These are phyloP conservation scores for Ridgeia piscesae DNA, from an alignment of 1,140 invertebrate genomes.

Conservation along the genomic window DNA sequence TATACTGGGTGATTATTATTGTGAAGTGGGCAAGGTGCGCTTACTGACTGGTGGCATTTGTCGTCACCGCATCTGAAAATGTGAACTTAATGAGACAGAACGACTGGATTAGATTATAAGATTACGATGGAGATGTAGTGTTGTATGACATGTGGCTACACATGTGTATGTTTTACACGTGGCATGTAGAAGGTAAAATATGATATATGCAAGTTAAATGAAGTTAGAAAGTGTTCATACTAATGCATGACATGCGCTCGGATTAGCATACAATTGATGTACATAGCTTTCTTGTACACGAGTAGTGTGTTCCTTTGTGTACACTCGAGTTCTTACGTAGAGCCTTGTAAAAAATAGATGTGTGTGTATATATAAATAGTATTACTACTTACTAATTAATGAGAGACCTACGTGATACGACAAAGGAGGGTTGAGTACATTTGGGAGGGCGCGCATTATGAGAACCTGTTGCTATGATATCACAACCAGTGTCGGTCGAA, in stretches of 20 bases:
- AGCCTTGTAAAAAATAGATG: background rate
- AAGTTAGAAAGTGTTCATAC: background rate
- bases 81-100: background rate
- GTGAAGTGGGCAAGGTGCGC: too few species aligned
- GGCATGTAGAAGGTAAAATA: background rate
- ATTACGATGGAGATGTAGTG: background rate
- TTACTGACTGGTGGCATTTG: background rate
- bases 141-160: background rate
- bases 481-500: background rate
- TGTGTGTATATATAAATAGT: background rate
- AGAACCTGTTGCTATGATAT: background rate
- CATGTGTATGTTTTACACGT: background rate
- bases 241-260: background rate
- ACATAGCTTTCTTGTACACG: background rate
- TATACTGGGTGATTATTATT: too few species aligned
- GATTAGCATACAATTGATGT: slow-evolving; percentile 1
- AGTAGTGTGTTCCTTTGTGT: background rate
- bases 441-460: background rate
- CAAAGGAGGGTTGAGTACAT: background rate
- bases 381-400: background rate
- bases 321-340: background rate
- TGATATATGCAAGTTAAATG: background rate
- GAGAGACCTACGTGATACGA: background rate
- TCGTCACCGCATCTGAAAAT: background rate
- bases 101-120: background rate